These are phyloP conservation scores for Anas acuta DNA, from an alignment of 2,797 vertebrate genomes.

Conservation along the genomic window DNA sequence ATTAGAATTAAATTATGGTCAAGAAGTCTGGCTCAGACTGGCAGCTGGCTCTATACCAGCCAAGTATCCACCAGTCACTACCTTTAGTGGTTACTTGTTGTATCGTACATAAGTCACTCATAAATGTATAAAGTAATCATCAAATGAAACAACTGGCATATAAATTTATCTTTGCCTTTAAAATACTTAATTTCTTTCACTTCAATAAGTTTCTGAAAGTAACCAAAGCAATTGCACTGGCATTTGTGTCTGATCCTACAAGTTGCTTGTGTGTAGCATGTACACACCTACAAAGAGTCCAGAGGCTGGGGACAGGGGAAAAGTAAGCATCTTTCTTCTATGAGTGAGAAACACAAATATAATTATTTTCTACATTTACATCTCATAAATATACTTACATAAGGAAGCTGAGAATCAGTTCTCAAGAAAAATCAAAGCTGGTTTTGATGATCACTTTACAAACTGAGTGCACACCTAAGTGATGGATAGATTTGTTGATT, in stretches of 20 bases:
- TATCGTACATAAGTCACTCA: slow-evolving; percentile 78
- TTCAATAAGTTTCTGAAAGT: background rate
- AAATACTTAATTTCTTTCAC: background rate
- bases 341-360: background rate
- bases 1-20: slow-evolving; percentile 83
- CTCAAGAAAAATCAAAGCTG: background rate
- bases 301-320: background rate
- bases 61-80: slow-evolving; percentile 81
- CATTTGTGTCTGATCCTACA: background rate
- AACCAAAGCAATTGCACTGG: background rate
- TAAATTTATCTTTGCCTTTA: background rate
- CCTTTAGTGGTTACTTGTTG: slow-evolving; percentile 82
- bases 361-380: background rate
- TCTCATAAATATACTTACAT: background rate
- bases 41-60: slow-evolving; percentile 78
- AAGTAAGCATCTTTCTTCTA: background rate
- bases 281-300: background rate
- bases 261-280: background rate
- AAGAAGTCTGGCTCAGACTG: slow-evolving; percentile 83
- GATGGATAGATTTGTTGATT: background rate
- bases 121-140: background rate
- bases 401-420: background rate
- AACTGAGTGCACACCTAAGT: background rate
- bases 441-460: background rate
- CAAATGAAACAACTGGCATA: background rate